phyloP scores from a whole-genome alignment of 2,113 vertebrate genomes.

The Grus americana region DNA sequence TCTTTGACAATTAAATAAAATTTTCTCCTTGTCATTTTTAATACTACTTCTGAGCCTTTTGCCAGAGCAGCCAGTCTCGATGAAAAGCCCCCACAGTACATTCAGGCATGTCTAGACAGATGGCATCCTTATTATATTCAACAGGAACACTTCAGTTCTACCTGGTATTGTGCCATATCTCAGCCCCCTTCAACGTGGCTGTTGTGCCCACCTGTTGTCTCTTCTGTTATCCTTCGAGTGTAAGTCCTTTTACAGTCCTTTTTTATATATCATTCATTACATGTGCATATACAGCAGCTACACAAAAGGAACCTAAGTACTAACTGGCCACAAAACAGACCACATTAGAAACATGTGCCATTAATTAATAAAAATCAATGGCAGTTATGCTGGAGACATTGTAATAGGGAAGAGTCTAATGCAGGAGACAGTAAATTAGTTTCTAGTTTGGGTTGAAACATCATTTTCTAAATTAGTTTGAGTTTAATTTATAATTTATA shows the following conservation, averaged over 20 bases:
- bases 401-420: not conserved
- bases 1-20: not conserved
- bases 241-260: not conserved
- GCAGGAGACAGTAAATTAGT: conserved; percentile 41
- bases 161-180: not conserved
- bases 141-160: not conserved
- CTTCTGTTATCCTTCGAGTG: not conserved
- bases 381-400: not conserved
- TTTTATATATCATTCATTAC: not conserved
- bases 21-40: not conserved
- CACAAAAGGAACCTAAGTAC: not conserved
- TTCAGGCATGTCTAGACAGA: conserved; percentile 9
- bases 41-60: not conserved
- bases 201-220: not conserved
- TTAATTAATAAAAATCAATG: conserved; percentile 47
- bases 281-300: not conserved
- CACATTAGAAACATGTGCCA: not conserved
- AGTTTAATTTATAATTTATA: conserved; percentile 55
- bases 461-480: conserved; percentile 36
- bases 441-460: conserved; percentile 28
- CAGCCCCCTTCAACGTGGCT: not conserved
- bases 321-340: not conserved
- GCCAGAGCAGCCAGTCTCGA: not conserved
- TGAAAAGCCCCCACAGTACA: not conserved
- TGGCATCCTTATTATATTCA: not conserved